These are phyloP conservation scores for Epinotia nisella DNA, from an alignment of 2,888 invertebrate species.

Conservation along the genomic window DNA sequence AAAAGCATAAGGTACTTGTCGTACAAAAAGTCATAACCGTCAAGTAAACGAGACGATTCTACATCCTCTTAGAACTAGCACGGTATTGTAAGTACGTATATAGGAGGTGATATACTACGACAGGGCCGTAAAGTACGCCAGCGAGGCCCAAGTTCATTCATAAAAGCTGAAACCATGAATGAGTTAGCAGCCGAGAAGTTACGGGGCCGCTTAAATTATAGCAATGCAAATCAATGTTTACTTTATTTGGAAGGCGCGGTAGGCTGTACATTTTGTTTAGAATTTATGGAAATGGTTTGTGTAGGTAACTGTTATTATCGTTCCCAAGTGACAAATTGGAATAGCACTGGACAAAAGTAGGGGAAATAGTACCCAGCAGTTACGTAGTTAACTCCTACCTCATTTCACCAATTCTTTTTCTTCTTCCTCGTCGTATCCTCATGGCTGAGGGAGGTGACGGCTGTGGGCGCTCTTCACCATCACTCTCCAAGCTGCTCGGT, in stretches of 20 bases:
- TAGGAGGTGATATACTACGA: constrained; percentile 30
- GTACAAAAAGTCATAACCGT: neutral
- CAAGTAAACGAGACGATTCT: neutral
- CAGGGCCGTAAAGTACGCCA: constrained; percentile 46
- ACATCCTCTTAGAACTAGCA: neutral
- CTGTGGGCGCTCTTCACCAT: no score
- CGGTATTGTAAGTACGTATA: constrained; percentile 6
- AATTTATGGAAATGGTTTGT: constrained; percentile 6
- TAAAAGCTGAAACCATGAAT: constrained; percentile 54
- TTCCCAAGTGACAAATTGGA: neutral
- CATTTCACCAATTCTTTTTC: no score
- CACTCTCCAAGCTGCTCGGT: no score
- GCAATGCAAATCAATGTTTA: constrained; percentile 43
- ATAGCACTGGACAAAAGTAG: neutral
- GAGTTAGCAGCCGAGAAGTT: constrained; percentile 47
- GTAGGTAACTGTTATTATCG: neutral
- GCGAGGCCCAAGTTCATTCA: constrained; percentile 56
- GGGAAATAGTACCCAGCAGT: neutral
- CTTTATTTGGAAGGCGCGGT: constrained; percentile 8
- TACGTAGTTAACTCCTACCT: no score
- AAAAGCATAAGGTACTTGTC: neutral
- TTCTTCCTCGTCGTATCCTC: no score
- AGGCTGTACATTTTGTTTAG: neutral
- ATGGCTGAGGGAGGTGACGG: no score
- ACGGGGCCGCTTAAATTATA: constrained; percentile 38